Conservation (phyloP, 1,140 invertebrate genomes). For the Laodelphax striatellus region DNA sequence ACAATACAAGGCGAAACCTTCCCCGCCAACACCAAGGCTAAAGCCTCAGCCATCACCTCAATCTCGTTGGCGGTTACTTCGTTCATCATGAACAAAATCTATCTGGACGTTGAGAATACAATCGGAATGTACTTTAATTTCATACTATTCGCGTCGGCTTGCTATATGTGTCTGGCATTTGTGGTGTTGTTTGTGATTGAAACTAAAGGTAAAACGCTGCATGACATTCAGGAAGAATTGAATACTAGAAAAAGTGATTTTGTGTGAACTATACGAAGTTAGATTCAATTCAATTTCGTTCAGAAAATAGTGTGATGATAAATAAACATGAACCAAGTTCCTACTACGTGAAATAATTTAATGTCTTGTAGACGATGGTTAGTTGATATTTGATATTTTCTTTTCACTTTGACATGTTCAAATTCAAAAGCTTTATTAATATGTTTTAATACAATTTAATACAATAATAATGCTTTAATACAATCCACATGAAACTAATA, state of each 20-base stretch:
- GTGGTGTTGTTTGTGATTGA: conserved; percentile 56
- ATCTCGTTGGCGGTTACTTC: neutral
- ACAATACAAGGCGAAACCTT: neutral
- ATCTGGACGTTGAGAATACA: conserved; percentile 40
- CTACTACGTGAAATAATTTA: too few relatives aligned
- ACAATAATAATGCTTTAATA: too few relatives aligned
- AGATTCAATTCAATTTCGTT: too few relatives aligned
- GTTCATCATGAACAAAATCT: conserved; percentile 63
- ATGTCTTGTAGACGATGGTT: too few relatives aligned
- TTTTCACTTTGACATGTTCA: too few relatives aligned
- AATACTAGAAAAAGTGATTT: neutral
- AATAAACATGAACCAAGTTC: too few relatives aligned
- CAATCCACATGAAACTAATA: too few relatives aligned
- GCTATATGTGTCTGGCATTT: conserved; percentile 42
- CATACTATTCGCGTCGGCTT: conserved; percentile 63
- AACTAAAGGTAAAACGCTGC: conserved; percentile 64
- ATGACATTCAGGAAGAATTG: conserved; percentile 54
- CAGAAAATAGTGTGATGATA: too few relatives aligned
- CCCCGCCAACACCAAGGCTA: conserved; percentile 2
- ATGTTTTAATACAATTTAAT: too few relatives aligned
- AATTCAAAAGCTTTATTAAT: too few relatives aligned
- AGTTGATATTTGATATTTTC: too few relatives aligned
- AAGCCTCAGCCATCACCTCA: conserved; percentile 4
- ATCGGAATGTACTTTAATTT: conserved; percentile 59
- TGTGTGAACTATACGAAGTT: too few relatives aligned